Evolutionary conservation across 2,113 vertebrate genomes (phyloP), one percentile per base, ranked within the genome.

Genomic region (Laticauda laticaudata): DNA sequence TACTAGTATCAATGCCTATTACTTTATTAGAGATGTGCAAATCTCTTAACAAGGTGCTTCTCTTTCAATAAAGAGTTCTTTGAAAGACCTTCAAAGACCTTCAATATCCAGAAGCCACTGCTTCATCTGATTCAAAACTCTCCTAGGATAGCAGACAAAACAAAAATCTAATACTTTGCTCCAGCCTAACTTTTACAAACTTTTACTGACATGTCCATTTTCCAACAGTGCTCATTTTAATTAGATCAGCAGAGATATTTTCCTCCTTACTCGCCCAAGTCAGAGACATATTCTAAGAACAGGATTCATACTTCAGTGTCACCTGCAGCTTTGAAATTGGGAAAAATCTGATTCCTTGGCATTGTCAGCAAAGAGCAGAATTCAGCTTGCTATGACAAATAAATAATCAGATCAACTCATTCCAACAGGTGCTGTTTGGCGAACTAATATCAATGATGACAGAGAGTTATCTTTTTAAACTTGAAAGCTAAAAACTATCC

Each of bases 121-220:
- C n/a, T 21, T 39, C 7, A 81, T 43, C 75, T 43, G 18, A 39
- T 81, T 81, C 75, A 43, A 43, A 81, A 39, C 34, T 34, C 69
- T 43, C 7, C 34, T 81, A 81, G 34, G 34, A 21, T 3, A 81
- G 75, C 34, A 21, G 7, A 39, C 69, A 39, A 75, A 75, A 34
- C n/a, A 75, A 39, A 81, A 34, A 7, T 39, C 69, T 20, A 81
- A 39, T 20, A 81, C 7, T 64, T 61, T 29, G 1, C 6, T n/a
- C 51, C 94, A 92, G 81, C 15, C 45, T 91, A 81, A 93, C 89
- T 39, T 69, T 0, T 93, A 86, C 43, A 92, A 94, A 86, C 45
- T 45, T 45, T 45, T 26, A 91, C 45, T 45, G 64, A 43, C 64
- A 91, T 86, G 34, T 21, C 92, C 55, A 6, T 43, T 53, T 5